phyloP scores from a whole-genome alignment of 2,797 vertebrate species.

The Eulemur rubriventer region DNA sequence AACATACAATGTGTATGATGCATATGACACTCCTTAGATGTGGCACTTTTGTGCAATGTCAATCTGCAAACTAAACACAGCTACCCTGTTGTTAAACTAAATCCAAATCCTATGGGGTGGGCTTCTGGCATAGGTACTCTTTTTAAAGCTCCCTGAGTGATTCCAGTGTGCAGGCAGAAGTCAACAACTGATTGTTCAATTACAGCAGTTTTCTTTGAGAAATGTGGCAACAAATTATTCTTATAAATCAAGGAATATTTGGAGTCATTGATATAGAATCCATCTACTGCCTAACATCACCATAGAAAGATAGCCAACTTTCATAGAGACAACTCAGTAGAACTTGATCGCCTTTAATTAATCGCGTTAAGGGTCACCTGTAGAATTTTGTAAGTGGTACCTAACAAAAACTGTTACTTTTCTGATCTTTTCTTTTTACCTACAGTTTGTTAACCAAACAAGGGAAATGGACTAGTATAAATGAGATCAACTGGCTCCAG shows the following conservation, averaged over 20 bases:
- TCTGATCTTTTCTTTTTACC: slow-evolving; percentile 20
- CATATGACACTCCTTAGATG: background rate
- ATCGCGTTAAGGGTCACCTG: background rate
- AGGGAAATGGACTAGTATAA: slow-evolving; percentile 72
- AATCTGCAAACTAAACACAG: background rate
- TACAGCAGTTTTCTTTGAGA: background rate
- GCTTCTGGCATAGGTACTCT: too few species aligned
- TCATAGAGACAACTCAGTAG: too few species aligned
- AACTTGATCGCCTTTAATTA: background rate
- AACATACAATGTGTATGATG: fast-evolving
- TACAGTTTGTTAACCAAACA: slow-evolving; percentile 89
- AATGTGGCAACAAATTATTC: background rate
- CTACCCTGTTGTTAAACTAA: background rate
- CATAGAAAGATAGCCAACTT: background rate
- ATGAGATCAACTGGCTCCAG: slow-evolving; percentile 89
- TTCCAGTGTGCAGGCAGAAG: background rate
- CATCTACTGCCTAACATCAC: background rate
- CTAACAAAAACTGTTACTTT: background rate
- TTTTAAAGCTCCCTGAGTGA: background rate
- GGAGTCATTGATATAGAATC: background rate
- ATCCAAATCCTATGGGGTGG: too few species aligned
- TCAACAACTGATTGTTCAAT: background rate
- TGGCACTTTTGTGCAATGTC: background rate
- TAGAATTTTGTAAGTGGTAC: background rate
- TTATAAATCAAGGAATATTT: background rate